Evolutionary conservation across 2,888 invertebrate genomes (phyloP), one percentile per base, ranked within the genome.

Genomic region (Drosophila paramelanica): DNA sequence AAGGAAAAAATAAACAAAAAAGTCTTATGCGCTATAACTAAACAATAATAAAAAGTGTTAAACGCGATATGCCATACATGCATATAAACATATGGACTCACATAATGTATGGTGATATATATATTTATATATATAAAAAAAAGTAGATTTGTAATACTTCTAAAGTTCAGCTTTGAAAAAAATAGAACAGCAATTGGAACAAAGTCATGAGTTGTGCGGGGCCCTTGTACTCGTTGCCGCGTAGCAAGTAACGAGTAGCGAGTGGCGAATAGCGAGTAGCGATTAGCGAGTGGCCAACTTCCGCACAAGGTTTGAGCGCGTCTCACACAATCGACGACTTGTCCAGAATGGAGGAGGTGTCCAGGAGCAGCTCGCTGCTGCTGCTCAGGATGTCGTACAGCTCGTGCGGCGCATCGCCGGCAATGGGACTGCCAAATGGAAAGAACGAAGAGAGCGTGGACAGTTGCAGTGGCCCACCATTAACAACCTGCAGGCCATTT

Each of bases 361-460:
- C 91, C 59, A 90, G 83, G 38, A 92, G 77, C 42, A 91, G 66
- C 58, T 92, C 92, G 66, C 89, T 91, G 75, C 92, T 92, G 71
- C 89, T 88, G 49, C 91, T 92, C 47, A 92, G 76, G 47, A 92
- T 92, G 66, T 92, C 92, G 67, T 90, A 91, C 17, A 92, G 82
- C 69, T 92, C 92, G 42, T 90, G 86, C 50, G 91, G 91, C 45
- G 91, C 89, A 58, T 92, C 89, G 20, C 86, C 87, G 47, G 91
- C 91, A 67, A 91, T 86, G 47, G 89, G 84, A 55, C 68, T 85
- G 60, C 92, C 92, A 69, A 93, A 93, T 6, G 93, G 93, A 67
- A 93, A 93, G 79, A 92, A 93, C 5, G 93, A 93, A 10, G 92
- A 92, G 14, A 92, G 89, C 27, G 90, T 89, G 38, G 92, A 91